Evolutionary conservation across 1,140 invertebrate genomes (phyloP).

Genomic region (Acromyrmex charruanus): DNA sequence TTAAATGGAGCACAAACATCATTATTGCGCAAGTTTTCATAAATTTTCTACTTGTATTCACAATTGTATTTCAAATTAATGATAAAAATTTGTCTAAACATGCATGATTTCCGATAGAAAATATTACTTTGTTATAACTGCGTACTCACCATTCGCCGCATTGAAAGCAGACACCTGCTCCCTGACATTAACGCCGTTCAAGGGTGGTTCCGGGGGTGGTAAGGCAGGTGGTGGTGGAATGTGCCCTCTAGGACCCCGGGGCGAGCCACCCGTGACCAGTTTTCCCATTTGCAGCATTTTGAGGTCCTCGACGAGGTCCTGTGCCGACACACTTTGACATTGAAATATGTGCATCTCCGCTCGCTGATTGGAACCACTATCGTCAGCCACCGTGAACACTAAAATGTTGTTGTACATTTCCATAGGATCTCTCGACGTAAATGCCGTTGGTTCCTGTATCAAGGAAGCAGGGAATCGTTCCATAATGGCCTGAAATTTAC

Average conservation of each 20-base stretch:
- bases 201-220: constrained; percentile 88
- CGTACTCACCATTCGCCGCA: constrained; percentile 83
- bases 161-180: constrained; percentile 88
- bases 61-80: neutral
- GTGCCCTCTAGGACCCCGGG: constrained; percentile 84
- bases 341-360: constrained; percentile 99
- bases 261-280: constrained; percentile 87
- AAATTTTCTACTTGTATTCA: constrained; percentile 19
- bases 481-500: constrained; percentile 93
- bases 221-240: constrained; percentile 89
- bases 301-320: constrained; percentile 95
- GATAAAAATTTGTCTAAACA: neutral
- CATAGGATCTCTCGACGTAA: constrained; percentile 97
- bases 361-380: constrained; percentile 88
- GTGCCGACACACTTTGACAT: constrained; percentile 94
- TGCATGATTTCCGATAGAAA: neutral
- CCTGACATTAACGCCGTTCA: constrained; percentile 88
- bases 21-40: neutral
- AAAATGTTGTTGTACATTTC: constrained; percentile 99
- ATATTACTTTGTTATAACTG: constrained; percentile 8
- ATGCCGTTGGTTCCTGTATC: constrained; percentile 98
- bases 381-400: constrained; percentile 96
- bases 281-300: constrained; percentile 93
- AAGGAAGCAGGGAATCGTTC: constrained; percentile 97
- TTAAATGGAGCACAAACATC: neutral